Evolutionary conservation across 2,888 invertebrate genomes (phyloP).

Genomic region (Thera obeliscata): DNA sequence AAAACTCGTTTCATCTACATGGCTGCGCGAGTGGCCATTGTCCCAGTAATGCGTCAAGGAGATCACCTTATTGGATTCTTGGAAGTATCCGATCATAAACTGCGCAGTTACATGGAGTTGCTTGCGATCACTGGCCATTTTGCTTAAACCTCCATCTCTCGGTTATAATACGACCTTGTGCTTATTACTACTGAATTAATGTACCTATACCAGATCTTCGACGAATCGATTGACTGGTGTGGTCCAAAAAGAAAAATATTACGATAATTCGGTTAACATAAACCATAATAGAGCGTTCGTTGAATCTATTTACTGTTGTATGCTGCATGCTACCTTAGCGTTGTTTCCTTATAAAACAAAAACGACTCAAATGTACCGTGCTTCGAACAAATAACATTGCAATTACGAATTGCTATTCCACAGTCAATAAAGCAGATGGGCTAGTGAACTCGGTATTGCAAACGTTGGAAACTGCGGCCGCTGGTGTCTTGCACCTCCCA

Average conservation of each 20-base stretch:
- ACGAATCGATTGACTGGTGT: conserved; percentile 41
- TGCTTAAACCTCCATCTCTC: conserved; percentile 61
- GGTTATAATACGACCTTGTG: conserved; percentile 59
- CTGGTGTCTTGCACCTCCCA: conserved; percentile 70
- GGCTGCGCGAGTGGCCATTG: conserved; percentile 50
- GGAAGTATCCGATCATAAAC: conserved; percentile 64
- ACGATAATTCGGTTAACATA: conserved; percentile 2
- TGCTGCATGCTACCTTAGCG: background rate
- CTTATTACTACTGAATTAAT: conserved; percentile 52
- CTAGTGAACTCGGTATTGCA: conserved; percentile 50
- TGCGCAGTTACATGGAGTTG: conserved; percentile 70
- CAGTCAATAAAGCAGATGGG: conserved; percentile 31
- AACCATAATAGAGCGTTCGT: background rate
- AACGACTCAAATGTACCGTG: background rate
- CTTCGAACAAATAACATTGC: conserved; percentile 6
- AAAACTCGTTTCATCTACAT: conserved; percentile 37
- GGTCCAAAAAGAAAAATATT: conserved; percentile 15
- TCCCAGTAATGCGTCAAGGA: conserved; percentile 66
- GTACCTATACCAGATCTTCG: conserved; percentile 41
- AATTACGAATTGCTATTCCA: conserved; percentile 17
- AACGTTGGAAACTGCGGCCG: conserved; percentile 47
- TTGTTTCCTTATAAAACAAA: background rate
- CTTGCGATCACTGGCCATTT: conserved; percentile 57
- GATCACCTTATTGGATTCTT: conserved; percentile 68
- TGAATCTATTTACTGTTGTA: background rate